phyloP scores from a whole-genome alignment of 2,888 invertebrate species.

The Coenonympha arcania region DNA sequence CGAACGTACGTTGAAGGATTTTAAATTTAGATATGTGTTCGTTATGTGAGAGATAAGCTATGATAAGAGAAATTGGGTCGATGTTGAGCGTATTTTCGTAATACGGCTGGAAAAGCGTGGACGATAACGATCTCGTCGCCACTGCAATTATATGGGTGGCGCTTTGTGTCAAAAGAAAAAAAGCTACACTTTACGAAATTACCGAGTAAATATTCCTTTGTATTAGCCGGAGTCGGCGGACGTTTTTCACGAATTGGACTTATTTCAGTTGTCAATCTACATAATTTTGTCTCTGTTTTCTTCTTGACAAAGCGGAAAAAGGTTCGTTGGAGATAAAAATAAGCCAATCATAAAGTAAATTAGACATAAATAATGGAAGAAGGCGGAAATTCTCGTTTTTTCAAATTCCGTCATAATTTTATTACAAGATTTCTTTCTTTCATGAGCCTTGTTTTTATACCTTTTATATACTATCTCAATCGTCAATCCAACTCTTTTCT shows the following conservation, averaged over 20 bases:
- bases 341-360: constrained; percentile 20
- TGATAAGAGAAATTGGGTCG: constrained; percentile 42
- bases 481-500: background rate
- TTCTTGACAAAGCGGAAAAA: constrained; percentile 24
- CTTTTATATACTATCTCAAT: background rate
- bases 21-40: constrained; percentile 8
- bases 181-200: constrained; percentile 53
- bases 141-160: constrained; percentile 54
- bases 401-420: constrained; percentile 4
- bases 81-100: constrained; percentile 45
- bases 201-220: constrained; percentile 48
- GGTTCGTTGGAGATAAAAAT: constrained; percentile 20
- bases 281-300: constrained; percentile 24
- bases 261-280: constrained; percentile 27
- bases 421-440: background rate
- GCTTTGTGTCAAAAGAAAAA: constrained; percentile 48
- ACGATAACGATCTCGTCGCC: constrained; percentile 56
- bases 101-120: constrained; percentile 50
- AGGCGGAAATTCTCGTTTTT: constrained; percentile 5
- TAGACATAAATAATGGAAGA: constrained; percentile 16
- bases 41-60: constrained; percentile 16
- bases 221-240: constrained; percentile 32
- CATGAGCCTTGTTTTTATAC: background rate
- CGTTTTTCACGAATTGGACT: constrained; percentile 27
- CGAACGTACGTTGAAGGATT: background rate